A percentile compares a stretch with the other conserved stretches of the same genome.
These are phyloP conservation scores for Cephalotes varians DNA, from an alignment of 2,888 invertebrate species.

Conservation along the genomic window DNA sequence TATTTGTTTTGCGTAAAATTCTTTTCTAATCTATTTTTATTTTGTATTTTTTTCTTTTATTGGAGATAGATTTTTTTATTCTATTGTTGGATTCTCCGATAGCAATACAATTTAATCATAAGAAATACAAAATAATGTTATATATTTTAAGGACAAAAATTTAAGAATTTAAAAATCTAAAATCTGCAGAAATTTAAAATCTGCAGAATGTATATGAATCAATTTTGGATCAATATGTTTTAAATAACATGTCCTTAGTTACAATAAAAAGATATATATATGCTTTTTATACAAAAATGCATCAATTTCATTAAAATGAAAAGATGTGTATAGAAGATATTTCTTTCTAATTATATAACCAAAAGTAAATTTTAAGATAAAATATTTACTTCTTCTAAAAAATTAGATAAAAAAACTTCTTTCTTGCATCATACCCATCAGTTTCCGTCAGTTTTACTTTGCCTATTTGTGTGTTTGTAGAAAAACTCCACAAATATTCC, in stretches of 20 bases:
- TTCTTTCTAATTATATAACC: not conserved
- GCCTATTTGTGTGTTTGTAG: not conserved
- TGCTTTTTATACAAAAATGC: not conserved
- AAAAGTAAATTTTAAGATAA: not conserved
- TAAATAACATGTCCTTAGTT: not conserved
- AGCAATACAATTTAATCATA: slow-evolving; percentile 2
- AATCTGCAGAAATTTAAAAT: not conserved
- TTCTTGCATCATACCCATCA: slow-evolving; percentile 12
- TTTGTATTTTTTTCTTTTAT: not conserved
- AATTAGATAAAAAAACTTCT: slow-evolving; percentile 12
- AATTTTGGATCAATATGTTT: not conserved
- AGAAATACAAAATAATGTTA: not conserved
- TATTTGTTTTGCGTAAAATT: slow-evolving; percentile 5
- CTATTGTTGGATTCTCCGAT: not conserved
- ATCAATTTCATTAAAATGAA: not conserved
- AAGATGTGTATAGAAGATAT: slow-evolving; percentile 3
- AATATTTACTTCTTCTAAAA: not conserved
- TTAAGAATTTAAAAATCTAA: not conserved
- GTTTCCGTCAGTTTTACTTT: slow-evolving; percentile 11
- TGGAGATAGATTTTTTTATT: slow-evolving; percentile 6
- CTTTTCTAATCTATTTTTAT: slow-evolving; percentile 5
- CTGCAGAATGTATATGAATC: not conserved
- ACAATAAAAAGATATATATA: not conserved
- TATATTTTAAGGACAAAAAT: not conserved
- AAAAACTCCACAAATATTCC: slow-evolving; percentile 11